Evolutionary conservation across 37 sponge, comb jelly and placozoan species (phyloP), one percentile per base, ranked within the genome.

Genomic region (Tethya wilhelma): DNA sequence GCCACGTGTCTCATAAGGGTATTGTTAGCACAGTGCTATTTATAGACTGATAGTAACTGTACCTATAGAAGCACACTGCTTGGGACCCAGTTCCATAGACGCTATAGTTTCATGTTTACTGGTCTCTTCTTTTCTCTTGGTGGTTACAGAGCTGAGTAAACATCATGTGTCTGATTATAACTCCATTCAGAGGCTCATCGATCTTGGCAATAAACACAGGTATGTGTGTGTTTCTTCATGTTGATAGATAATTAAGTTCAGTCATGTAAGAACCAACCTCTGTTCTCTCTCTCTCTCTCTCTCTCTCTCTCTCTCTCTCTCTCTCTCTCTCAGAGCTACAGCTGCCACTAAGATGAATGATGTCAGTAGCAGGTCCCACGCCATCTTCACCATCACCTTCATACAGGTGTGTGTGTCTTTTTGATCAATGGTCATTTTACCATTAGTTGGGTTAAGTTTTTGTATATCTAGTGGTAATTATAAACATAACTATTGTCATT

Each of bases 271-370:
- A 6, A 30, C 33, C 34, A 30, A 6, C 11, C 29, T n/a, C 26
- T 26, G 28, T 60, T 7, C 7, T 60, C 22, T 60, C 26, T 60
- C 22, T 60, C 63, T n/a, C 7, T 14, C 22, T 14, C 7, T 26
- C 22, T n/a, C 22, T 7, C 7, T 60, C 28, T 60, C 22, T 60
- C 14, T 28, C 17, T 28, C 14, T 4, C 14, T 58, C 4, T 9
- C 40, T 12, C 20, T 72, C 31, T 5, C 40, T 6, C 31, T 6
- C 69, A 93, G 94, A 56, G 87, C 64, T 20, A 95, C 96, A 4
- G 96, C 92, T 6, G 59, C 90, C 17, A 95, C 96, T 26, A 80
- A 68, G 64, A 95, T 95, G 96, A 95, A 95, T 71, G 89, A 95
- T 63, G 70, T 78, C 29, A 95, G 96, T 60, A 95, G 96, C 73